Evolutionary conservation across 30 jellyfish, hydroid and myxozoan species (phyloP), one percentile per base, ranked within the genome.

Genomic region (Turritopsis rubra): DNA sequence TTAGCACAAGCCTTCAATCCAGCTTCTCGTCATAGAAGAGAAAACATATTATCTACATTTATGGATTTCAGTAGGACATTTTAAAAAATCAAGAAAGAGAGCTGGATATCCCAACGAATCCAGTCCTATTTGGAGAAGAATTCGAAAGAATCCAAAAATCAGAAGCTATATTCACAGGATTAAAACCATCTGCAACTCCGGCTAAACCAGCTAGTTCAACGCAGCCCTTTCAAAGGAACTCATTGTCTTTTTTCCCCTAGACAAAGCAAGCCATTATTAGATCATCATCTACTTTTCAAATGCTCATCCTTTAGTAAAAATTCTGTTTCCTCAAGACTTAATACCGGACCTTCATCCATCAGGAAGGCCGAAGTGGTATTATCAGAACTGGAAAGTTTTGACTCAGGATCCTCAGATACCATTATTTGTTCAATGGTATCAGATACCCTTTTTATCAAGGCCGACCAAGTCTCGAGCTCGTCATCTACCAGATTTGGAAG

Each of bases 211-310:
- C 20, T 54, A 21, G 72, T 16, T 54, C 72, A 54, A 54, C 18
- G 18, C 72, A 54, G 72, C 72, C 72, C 72, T 54, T 54, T 54
- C 72, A 21, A 16, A 54, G 21, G 72, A 54, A 54, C 72, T n/a
- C 72, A 16, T n/a, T 54, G 72, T 54, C 21, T 54, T n/a, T n/a
- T n/a, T n/a, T n/a, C n/a, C n/a, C n/a, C n/a, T n/a, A n/a, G n/a
- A n/a, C n/a, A n/a, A n/a, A n/a, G n/a, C n/a, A n/a, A n/a, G n/a
- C n/a, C n/a, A n/a, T n/a, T n/a, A n/a, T n/a, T n/a, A n/a, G n/a
- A n/a, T n/a, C n/a, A 54, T 16, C 72, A 16, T 16, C 18, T 16
- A 16, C 18, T 54, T 54, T 54, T 54, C 72, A 16, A 54, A n/a
- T n/a, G n/a, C n/a, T n/a, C n/a, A n/a, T n/a, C n/a, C n/a, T n/a